phyloP scores from a whole-genome alignment of 1,140 invertebrate species.

The Drosophila melanogaster region DNA sequence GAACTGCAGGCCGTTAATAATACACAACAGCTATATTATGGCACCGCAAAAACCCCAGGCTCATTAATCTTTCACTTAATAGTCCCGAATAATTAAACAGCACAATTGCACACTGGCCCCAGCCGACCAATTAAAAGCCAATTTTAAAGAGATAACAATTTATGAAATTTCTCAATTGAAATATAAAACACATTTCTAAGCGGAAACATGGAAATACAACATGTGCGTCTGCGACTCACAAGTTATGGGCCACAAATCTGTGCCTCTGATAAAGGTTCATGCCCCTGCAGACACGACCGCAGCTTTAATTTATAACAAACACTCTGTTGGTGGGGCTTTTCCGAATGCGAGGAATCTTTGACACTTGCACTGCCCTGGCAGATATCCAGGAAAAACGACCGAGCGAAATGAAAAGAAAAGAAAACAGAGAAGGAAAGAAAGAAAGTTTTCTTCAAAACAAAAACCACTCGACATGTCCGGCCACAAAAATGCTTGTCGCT shows the following conservation, averaged over 20 bases:
- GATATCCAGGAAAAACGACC: slow-evolving; percentile 10
- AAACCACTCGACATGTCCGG: slow-evolving; percentile 50
- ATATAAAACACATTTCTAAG: slow-evolving; percentile 21
- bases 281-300: slow-evolving; percentile 37
- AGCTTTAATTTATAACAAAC: slow-evolving; percentile 56
- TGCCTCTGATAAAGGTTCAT: slow-evolving; percentile 36
- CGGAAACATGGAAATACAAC: slow-evolving; percentile 22
- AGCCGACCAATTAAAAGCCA: slow-evolving; percentile 37
- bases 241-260: slow-evolving; percentile 35
- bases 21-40: slow-evolving; percentile 35
- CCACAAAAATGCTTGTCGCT: slow-evolving; percentile 49
- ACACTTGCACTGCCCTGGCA: slow-evolving; percentile 45
- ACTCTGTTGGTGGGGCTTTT: slow-evolving; percentile 8
- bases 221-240: background rate
- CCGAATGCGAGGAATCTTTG: slow-evolving; percentile 32
- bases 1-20: slow-evolving; percentile 41
- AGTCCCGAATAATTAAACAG: slow-evolving; percentile 46
- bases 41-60: slow-evolving; percentile 46
- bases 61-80: slow-evolving; percentile 60
- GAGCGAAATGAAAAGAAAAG: background rate
- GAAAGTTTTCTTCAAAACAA: slow-evolving; percentile 53
- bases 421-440: slow-evolving; percentile 36
- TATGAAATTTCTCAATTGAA: slow-evolving; percentile 51
- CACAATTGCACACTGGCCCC: slow-evolving; percentile 30
- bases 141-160: slow-evolving; percentile 50